Percentiles rank a stretch among this genome's conserved stretches.
phyloP scores from a whole-genome alignment of 2,888 invertebrate genomes.

The Melanostoma mellinum region DNA sequence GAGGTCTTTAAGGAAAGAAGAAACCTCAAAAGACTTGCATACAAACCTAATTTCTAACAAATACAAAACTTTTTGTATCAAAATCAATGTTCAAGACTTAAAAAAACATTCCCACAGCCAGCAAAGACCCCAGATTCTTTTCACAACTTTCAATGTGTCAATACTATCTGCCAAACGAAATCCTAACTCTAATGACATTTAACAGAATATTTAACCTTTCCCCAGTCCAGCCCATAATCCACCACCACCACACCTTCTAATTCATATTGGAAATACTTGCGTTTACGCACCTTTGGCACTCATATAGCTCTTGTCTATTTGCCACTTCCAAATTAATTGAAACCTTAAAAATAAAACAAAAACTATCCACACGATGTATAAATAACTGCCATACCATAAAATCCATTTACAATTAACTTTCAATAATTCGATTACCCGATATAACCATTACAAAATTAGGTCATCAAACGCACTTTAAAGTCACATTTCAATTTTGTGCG shows the following conservation, averaged over 20 bases:
- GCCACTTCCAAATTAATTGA: constrained; percentile 18
- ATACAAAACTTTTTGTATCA: too few species aligned
- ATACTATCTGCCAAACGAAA: too few species aligned
- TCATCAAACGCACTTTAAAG: constrained; percentile 56
- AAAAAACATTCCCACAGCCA: background rate
- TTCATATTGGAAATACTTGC: background rate
- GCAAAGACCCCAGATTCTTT: too few species aligned
- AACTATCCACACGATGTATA: constrained; percentile 1
- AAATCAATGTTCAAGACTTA: too few species aligned
- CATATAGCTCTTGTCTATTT: background rate
- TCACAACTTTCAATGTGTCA: too few species aligned
- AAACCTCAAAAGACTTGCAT: too few species aligned
- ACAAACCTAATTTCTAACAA: too few species aligned
- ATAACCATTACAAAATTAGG: constrained; percentile 57
- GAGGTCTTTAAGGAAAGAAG: too few species aligned
- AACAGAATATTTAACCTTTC: constrained; percentile 3
- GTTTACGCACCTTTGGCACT: constrained; percentile 7
- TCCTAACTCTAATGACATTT: too few species aligned
- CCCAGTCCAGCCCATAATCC: background rate
- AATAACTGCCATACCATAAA: constrained; percentile 44
- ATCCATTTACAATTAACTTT: constrained; percentile 62
- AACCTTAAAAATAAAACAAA: constrained; percentile 19
- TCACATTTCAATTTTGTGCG: constrained; percentile 26
- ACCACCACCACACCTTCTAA: background rate
- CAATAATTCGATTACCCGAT: constrained; percentile 58